Conservation (phyloP, 37 sponge, comb jelly and placozoan genomes). For the Hexactinellida sp. region DNA sequence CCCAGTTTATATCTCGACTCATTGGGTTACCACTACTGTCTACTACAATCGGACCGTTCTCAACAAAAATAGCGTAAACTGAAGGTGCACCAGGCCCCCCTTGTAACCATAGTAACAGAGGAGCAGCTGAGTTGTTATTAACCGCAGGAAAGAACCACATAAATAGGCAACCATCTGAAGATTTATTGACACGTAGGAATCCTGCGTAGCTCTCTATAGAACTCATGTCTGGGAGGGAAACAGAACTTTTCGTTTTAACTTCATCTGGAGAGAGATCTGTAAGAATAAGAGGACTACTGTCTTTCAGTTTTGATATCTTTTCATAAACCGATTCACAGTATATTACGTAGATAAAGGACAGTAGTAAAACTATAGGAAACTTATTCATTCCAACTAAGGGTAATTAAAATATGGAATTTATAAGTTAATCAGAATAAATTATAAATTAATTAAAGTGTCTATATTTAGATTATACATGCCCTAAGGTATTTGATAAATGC, state of each 20-base stretch:
- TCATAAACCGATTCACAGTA: too few species aligned
- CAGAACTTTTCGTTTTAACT: neutral
- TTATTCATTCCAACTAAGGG: too few species aligned
- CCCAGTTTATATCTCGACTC: neutral
- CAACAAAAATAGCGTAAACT: slow-evolving; percentile 67
- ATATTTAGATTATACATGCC: too few species aligned
- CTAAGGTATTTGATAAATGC: too few species aligned
- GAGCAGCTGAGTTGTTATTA: slow-evolving; percentile 37
- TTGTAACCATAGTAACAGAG: slow-evolving; percentile 76
- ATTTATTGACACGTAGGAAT: slow-evolving; percentile 58
- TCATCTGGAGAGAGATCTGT: neutral
- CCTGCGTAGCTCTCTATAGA: slow-evolving; percentile 24
- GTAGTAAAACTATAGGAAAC: too few species aligned
- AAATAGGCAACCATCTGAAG: slow-evolving; percentile 55
- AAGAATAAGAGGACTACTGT: neutral
- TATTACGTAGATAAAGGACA: too few species aligned
- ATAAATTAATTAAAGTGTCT: too few species aligned
- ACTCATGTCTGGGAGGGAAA: neutral
- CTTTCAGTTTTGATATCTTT: neutral
- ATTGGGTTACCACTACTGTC: slow-evolving; percentile 25
- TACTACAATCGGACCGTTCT: slow-evolving; percentile 64
- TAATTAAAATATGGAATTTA: too few species aligned
- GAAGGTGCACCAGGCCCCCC: slow-evolving; percentile 87
- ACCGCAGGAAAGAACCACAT: slow-evolving; percentile 84
- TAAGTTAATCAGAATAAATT: too few species aligned